Evolutionary conservation across 2,113 vertebrate genomes (phyloP).

Genomic region (Sorex fumeus): DNA sequence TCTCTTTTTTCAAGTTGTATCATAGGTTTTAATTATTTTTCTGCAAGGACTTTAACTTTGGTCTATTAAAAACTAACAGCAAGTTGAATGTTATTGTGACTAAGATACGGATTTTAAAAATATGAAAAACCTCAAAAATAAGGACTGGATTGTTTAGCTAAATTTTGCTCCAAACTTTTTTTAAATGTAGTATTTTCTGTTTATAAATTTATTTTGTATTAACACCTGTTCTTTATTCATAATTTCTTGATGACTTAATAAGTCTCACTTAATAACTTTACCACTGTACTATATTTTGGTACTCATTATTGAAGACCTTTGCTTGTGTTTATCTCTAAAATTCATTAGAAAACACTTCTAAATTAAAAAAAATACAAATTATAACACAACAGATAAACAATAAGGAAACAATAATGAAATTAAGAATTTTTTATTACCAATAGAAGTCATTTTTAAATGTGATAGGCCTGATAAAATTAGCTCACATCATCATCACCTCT

Average conservation of each 20-base stretch:
- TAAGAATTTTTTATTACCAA: too few relatives aligned
- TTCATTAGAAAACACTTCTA: too few relatives aligned
- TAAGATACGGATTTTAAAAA: conserved; percentile 51
- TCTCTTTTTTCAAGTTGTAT: conserved; percentile 66
- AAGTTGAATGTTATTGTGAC: conserved; percentile 49
- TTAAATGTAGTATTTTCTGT: conserved; percentile 11
- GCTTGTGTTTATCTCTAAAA: too few relatives aligned
- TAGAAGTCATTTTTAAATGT: not conserved
- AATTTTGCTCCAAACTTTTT: not conserved
- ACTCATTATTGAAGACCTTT: too few relatives aligned
- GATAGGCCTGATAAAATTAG: conserved; percentile 25
- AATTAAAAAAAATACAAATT: too few relatives aligned
- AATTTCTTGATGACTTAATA: not conserved
- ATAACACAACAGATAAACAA: too few relatives aligned
- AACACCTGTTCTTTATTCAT: not conserved
- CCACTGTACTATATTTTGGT: not conserved
- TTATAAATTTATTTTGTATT: not conserved
- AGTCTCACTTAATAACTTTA: not conserved
- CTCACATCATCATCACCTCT: not conserved
- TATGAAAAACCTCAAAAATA: not conserved
- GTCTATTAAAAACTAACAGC: conserved; percentile 50
- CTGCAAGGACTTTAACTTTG: conserved; percentile 48
- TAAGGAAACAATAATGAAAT: too few relatives aligned
- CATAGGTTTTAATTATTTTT: conserved; percentile 73
- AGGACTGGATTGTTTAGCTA: not conserved